phyloP scores from a whole-genome alignment of 2,888 invertebrate genomes.

The Diplazon laetatorius region DNA sequence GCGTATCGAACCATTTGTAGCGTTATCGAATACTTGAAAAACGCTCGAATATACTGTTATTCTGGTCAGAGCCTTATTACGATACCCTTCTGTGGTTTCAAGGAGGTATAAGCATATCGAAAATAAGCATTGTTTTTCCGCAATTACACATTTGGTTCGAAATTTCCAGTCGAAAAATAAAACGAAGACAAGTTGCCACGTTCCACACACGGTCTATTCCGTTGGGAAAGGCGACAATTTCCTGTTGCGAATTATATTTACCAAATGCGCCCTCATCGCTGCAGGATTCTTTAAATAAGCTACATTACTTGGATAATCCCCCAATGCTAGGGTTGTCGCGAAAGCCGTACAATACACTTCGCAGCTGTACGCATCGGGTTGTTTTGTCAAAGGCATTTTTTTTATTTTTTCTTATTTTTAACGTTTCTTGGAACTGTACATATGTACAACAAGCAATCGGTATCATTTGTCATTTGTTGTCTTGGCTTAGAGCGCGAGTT shows the following conservation, averaged over 20 bases:
- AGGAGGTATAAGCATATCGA: too few relatives aligned
- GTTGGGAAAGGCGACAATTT: conserved; percentile 18
- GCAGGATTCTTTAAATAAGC: conserved; percentile 29
- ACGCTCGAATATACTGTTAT: too few relatives aligned
- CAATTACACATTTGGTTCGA: too few relatives aligned
- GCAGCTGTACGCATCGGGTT: conserved; percentile 43
- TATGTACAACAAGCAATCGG: background rate
- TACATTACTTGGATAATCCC: background rate
- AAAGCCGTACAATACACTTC: conserved; percentile 49
- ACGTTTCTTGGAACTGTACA: background rate
- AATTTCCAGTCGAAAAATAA: too few relatives aligned
- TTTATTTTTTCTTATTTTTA: too few relatives aligned
- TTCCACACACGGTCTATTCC: too few relatives aligned
- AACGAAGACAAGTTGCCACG: too few relatives aligned
- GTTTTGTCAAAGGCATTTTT: conserved; percentile 21
- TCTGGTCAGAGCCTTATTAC: too few relatives aligned
- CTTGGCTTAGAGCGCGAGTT: background rate
- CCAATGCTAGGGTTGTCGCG: conserved; percentile 43
- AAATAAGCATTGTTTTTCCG: too few relatives aligned
- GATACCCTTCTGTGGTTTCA: too few relatives aligned
- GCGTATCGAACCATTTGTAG: too few relatives aligned
- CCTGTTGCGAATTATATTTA: background rate
- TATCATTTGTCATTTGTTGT: background rate
- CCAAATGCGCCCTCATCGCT: conserved; percentile 36
- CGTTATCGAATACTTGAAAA: too few relatives aligned